Percentiles rank a stretch among this genome's conserved stretches.
These are phyloP conservation scores for Nomada fabriciana DNA, from an alignment of 2,888 invertebrate genomes.

Conservation along the genomic window DNA sequence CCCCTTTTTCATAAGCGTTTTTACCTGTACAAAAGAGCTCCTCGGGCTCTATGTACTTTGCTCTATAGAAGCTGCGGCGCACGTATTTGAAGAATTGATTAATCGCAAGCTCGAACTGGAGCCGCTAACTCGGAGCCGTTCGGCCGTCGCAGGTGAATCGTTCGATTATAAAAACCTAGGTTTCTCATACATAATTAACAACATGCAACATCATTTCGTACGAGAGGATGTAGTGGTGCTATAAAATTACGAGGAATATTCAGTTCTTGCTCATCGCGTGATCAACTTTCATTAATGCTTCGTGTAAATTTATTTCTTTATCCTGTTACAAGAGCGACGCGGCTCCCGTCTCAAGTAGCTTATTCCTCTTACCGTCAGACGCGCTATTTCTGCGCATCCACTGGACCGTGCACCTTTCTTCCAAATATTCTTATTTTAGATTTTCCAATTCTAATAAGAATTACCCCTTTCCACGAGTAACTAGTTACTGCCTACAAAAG, in stretches of 20 bases:
- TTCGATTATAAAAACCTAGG: constrained; percentile 8
- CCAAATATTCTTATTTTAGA: neutral
- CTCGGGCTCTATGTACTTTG: constrained; percentile 14
- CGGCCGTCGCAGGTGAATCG: neutral
- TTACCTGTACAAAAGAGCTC: constrained; percentile 29
- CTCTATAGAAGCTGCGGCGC: constrained; percentile 15
- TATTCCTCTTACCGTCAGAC: neutral
- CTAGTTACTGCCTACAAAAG: neutral
- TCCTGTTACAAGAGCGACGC: neutral
- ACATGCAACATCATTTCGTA: neutral
- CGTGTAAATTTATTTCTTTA: constrained; percentile 32
- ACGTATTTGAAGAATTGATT: constrained; percentile 60
- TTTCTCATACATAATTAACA: neutral
- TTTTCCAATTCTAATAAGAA: neutral
- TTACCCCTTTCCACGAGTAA: neutral
- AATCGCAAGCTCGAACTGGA: constrained; percentile 28
- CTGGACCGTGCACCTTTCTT: no score
- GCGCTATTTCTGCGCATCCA: no score
- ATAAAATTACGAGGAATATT: constrained; percentile 20
- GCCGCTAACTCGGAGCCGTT: neutral
- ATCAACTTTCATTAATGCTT: constrained; percentile 13
- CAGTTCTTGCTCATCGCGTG: constrained; percentile 12
- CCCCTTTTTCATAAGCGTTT: constrained; percentile 46
- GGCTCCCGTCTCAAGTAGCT: neutral
- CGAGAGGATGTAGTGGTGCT: neutral